Base-by-base conservation (phyloP, 30 jellyfish, hydroid and myxozoan genomes). In the Aurelia aurita region DNA sequence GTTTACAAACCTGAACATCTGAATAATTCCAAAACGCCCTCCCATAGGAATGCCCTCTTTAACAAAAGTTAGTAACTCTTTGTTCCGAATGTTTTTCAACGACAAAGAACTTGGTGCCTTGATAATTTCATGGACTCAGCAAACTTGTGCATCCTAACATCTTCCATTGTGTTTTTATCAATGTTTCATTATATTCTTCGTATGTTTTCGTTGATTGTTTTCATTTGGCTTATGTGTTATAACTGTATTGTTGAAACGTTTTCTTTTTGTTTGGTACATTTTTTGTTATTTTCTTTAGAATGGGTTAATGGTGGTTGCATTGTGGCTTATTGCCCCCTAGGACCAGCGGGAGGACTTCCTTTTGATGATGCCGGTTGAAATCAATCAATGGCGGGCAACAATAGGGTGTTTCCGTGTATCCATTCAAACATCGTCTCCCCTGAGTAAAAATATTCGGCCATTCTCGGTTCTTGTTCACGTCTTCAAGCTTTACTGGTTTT, bases 271-370 rank as follows among this genome's bases (percentile, higher is more conserved):
- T 53, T 53, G 64, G 64, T 53, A 53, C 64, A 53, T 53, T 6
- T 53, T 16, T 53, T 53, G 64, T 53, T 53, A 53, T 53, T 53
- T 31, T 31, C 43, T 31, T 14, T 53, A 53, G 13, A 53, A 53
- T 53, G 64, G 64, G 64, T 53, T 16, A 53, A 53, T 53, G 64
- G 64, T 53, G 64, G 64, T 53, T 53, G 64, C 64, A 53, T 53
- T 53, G n/a, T n/a, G n/a, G n/a, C n/a, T n/a, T n/a, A n/a, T n/a
- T n/a, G n/a, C n/a, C n/a, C n/a, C n/a, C n/a, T n/a, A n/a, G n/a
- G n/a, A n/a, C n/a, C n/a, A n/a, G n/a, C n/a, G n/a, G n/a, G n/a
- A n/a, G n/a, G n/a, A n/a, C n/a, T n/a, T n/a, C n/a, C n/a, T n/a
- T n/a, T n/a, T n/a, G n/a, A n/a, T n/a, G n/a, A n/a, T n/a, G n/a